phyloP scores from a whole-genome alignment of 2,113 vertebrate genomes.

The Phodopus roborovskii region DNA sequence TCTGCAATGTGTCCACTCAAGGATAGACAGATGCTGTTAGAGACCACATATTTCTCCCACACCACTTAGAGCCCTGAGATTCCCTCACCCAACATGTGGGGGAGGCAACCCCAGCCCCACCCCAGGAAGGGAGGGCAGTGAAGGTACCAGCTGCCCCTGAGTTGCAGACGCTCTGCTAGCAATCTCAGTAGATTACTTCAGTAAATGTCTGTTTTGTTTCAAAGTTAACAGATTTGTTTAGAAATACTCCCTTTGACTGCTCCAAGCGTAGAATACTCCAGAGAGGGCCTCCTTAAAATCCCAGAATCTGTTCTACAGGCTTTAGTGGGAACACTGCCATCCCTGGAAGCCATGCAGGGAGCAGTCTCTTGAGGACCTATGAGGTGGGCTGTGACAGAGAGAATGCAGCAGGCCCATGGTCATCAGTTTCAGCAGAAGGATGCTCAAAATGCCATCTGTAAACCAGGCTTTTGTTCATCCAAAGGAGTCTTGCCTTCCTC shows the following conservation, averaged over 20 bases:
- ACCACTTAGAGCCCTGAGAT: not conserved
- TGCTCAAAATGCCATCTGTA: constrained; percentile 26
- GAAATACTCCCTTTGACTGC: not conserved
- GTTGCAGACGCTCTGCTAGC: not conserved
- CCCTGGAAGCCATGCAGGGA: not conserved
- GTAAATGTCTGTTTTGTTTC: not conserved
- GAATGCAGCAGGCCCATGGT: not conserved
- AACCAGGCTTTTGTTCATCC: constrained; percentile 37
- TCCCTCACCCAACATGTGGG: too few species aligned
- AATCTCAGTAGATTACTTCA: not conserved
- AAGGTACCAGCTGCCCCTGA: not conserved
- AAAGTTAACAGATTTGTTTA: not conserved
- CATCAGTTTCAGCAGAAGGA: not conserved
- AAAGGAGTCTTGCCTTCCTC: not conserved
- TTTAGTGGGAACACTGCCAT: not conserved
- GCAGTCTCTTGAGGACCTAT: not conserved
- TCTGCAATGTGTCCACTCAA: accelerated
- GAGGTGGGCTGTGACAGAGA: not conserved
- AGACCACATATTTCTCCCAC: not conserved
- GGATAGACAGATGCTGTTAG: not conserved
- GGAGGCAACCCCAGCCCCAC: not conserved
- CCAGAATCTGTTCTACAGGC: not conserved
- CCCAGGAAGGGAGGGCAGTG: not conserved
- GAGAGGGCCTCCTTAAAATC: not conserved
- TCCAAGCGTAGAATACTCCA: accelerated